Conservation (phyloP, 2,888 invertebrate species). For the Drosophila monieri region DNA sequence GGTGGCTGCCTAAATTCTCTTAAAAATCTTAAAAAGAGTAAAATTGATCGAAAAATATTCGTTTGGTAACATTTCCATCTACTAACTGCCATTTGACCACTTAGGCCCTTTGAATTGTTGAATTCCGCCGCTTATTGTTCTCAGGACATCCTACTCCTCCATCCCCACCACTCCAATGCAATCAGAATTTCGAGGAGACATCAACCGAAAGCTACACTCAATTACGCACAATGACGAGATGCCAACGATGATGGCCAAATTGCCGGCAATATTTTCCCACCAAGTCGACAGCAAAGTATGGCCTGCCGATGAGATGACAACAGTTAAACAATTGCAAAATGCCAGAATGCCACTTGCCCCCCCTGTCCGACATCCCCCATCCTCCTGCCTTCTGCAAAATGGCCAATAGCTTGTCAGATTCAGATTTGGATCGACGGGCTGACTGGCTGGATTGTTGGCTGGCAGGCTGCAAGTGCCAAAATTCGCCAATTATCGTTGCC, state of each 20-base stretch:
- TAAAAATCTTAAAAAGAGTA: no score
- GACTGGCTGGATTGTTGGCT: constrained; percentile 1
- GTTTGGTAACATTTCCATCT: constrained; percentile 5
- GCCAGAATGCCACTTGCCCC: constrained; percentile 45
- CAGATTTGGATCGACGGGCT: constrained; percentile 47
- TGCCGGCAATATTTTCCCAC: constrained; percentile 45
- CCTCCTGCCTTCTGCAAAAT: constrained; percentile 31
- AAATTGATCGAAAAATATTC: no score
- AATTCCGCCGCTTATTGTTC: constrained; percentile 19
- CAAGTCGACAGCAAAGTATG: constrained; percentile 7
- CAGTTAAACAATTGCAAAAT: constrained; percentile 46
- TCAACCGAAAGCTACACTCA: constrained; percentile 59
- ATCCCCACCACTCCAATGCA: constrained; percentile 28
- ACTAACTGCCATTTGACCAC: constrained; percentile 7
- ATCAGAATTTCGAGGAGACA: constrained; percentile 62
- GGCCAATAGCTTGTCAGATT: constrained; percentile 61
- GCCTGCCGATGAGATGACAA: constrained; percentile 14
- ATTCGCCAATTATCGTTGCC: constrained; percentile 66
- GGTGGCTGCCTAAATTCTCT: not conserved
- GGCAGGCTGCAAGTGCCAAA: constrained; percentile 66
- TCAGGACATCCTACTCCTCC: constrained; percentile 4
- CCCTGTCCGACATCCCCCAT: no score
- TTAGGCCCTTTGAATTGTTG: constrained; percentile 8
- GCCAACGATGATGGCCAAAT: constrained; percentile 49
- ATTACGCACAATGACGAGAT: constrained; percentile 69